Conservation (phyloP, 2,113 vertebrate species). For the Stictonetta naevosa region DNA sequence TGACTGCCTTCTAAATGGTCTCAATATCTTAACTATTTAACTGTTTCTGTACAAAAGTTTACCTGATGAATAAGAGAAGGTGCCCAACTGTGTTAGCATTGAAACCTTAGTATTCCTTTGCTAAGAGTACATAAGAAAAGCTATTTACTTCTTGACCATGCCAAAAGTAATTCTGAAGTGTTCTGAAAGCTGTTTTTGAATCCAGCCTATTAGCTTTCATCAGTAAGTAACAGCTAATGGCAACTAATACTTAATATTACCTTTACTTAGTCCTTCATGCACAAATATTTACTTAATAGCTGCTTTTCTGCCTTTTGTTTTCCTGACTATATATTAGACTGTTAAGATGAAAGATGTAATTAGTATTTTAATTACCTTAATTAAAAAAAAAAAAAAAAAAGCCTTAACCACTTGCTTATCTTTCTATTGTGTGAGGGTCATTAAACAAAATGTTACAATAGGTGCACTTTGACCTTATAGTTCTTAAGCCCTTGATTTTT, state of each 20-base stretch:
- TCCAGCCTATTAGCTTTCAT: background rate
- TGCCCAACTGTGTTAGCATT: background rate
- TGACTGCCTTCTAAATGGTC: background rate
- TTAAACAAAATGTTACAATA: slow-evolving; percentile 73
- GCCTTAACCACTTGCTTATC: slow-evolving; percentile 69
- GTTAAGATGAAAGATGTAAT: slow-evolving; percentile 68
- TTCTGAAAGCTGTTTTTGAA: background rate
- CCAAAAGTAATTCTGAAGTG: background rate
- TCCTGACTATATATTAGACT: slow-evolving; percentile 53
- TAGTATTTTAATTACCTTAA: slow-evolving; percentile 69
- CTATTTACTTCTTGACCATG: background rate
- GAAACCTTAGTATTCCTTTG: background rate
- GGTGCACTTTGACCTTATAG: slow-evolving; percentile 62
- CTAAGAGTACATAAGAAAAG: background rate
- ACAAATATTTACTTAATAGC: slow-evolving; percentile 70
- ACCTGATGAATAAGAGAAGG: background rate
- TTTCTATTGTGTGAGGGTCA: slow-evolving; percentile 53
- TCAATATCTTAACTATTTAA: background rate
- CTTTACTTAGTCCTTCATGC: slow-evolving; percentile 14
- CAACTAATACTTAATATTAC: background rate
- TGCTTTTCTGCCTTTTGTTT: slow-evolving; percentile 67
- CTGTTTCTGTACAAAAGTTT: background rate
- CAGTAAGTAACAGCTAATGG: background rate
- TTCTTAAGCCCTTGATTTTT: slow-evolving; percentile 62
- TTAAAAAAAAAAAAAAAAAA: slow-evolving; percentile 50